Conservation (phyloP, 2,113 vertebrate species). For the Microtus richardsoni region DNA sequence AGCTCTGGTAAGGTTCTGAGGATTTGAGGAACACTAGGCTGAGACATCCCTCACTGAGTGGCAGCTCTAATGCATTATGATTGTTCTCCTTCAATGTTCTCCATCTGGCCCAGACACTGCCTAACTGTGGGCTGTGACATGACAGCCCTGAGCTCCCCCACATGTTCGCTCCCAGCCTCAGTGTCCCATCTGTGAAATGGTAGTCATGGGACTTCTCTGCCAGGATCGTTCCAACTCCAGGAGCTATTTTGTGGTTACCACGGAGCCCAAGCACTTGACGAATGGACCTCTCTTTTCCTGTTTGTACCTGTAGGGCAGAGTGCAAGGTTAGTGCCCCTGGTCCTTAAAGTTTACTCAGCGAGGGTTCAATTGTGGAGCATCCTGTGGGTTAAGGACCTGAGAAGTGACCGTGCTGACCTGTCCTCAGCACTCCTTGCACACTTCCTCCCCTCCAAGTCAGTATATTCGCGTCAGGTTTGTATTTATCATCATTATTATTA, state of each 20-base stretch:
- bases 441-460: neutral
- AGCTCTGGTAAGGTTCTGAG: constrained; percentile 7
- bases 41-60: constrained; percentile 54
- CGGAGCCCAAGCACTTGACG: neutral
- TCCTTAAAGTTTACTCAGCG: neutral
- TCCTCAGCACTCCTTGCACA: neutral
- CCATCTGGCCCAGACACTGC: constrained; percentile 79
- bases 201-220: constrained; percentile 70
- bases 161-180: constrained; percentile 74
- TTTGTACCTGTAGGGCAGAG: constrained; percentile 12
- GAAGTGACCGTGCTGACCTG: neutral
- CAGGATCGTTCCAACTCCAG: constrained; percentile 62
- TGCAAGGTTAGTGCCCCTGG: neutral
- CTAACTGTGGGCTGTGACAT: constrained; percentile 74
- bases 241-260: constrained; percentile 58
- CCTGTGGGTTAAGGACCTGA: neutral
- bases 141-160: constrained; percentile 73
- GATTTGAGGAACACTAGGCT: constrained; percentile 52
- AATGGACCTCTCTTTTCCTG: neutral
- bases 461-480: neutral
- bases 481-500: neutral
- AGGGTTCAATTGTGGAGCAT: neutral
- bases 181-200: constrained; percentile 81
- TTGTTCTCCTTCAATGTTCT: constrained; percentile 68
- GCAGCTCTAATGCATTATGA: constrained; percentile 65